These are phyloP conservation scores for Hormiphora californensis DNA, from an alignment of 37 sponge, comb jelly and placozoan genomes.

Conservation along the genomic window DNA sequence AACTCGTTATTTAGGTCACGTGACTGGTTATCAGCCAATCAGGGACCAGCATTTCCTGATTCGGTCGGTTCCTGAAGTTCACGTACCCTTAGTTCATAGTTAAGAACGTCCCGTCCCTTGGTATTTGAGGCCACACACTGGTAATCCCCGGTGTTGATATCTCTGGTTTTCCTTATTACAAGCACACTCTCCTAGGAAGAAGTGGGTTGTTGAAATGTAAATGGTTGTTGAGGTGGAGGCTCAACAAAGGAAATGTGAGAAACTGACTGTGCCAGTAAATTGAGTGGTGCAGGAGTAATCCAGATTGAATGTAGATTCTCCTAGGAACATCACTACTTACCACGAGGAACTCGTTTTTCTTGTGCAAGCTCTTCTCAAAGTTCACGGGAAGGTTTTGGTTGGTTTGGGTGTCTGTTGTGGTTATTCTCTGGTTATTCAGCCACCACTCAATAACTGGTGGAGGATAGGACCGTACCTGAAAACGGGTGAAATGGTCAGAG, in stretches of 20 bases:
- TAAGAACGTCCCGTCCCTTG: neutral
- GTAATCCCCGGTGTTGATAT: neutral
- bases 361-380: neutral
- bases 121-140: neutral
- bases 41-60: too few species aligned
- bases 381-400: neutral
- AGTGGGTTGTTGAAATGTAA: neutral
- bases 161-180: neutral
- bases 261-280: too few species aligned
- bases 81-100: neutral
- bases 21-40: too few species aligned
- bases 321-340: too few species aligned
- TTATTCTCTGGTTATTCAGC: neutral
- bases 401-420: neutral
- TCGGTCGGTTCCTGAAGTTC: too few species aligned
- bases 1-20: too few species aligned
- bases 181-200: neutral
- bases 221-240: neutral
- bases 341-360: neutral
- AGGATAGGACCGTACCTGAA: neutral
- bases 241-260: too few species aligned
- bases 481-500: neutral
- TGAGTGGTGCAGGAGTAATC: neutral
- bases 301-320: neutral
- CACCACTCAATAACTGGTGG: neutral